Evolutionary conservation across 2,113 vertebrate genomes (phyloP), one percentile per base, ranked within the genome.

Genomic region (Dicerorhinus sumatrensis): DNA sequence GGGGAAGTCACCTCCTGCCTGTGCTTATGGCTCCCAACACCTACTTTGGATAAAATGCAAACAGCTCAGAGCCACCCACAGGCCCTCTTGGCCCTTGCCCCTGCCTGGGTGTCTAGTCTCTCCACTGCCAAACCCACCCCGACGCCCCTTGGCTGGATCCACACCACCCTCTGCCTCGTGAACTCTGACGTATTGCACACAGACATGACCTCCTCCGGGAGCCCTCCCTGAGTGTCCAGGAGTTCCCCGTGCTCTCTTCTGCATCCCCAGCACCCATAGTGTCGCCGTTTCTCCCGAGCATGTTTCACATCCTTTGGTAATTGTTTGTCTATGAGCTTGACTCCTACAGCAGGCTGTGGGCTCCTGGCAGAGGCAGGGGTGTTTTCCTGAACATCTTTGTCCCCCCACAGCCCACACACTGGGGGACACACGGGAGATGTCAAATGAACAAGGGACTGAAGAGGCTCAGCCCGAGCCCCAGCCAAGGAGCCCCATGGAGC

Each of bases 261-360:
- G 8, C 6, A 0, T 23, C 10, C 17, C 6, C 1, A 1, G 58
- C 5, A 46, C 33, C 42, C 39, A 3, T 1, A 8, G 31, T 29
- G 36, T 48, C 8, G 2, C 42, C 8, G 0, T 33, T 17, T 77
- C 31, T 82, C 65, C 21, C 27, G 18, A 42, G 76, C 36, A 54
- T 65, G 39, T 18, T 16, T 56, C 8, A 36, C 46, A 16, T 6
- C 36, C 39, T 75, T 81, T 5, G 13, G 31, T 79, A 51, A 46
- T 51, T 31, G 51, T 18, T 23, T 77, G 10, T 77, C 54, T 79
- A 3, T 1, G 29, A 87, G 25, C 3, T 31, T 62, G 65, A 16
- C 27, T 33, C 39, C 48, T 72, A 75, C 9, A 1, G 46, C 13
- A 25, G 69, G 31, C n/a, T 54, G 8, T 12, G 76, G 82, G 29